Evolutionary conservation across 2,113 vertebrate species (phyloP).

Genomic region (Microtus richardsoni): DNA sequence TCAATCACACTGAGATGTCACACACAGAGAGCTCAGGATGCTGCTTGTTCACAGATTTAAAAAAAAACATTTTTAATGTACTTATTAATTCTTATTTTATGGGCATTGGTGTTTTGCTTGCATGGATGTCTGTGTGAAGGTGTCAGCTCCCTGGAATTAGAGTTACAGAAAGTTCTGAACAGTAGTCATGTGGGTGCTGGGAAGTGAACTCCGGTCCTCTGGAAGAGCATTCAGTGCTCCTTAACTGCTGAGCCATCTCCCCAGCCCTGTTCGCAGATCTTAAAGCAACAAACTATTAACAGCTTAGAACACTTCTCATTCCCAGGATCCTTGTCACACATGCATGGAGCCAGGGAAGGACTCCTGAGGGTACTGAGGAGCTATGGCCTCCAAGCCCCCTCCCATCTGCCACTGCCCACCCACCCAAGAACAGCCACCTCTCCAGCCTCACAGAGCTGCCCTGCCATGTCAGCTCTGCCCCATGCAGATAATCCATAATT

Average conservation of each 20-base stretch:
- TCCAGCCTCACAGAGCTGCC: neutral
- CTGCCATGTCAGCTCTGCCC: accelerated
- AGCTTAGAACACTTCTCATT: conserved; percentile 8
- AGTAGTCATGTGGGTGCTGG: no score
- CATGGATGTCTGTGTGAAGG: no score
- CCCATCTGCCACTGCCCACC: neutral
- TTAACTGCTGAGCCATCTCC: no score
- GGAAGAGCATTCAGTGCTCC: no score
- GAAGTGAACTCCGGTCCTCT: no score
- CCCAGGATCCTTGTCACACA: neutral
- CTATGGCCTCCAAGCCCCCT: neutral
- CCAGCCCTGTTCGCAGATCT: neutral
- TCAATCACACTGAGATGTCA: neutral
- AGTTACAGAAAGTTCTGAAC: no score
- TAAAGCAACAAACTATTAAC: conserved; percentile 45
- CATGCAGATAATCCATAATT: neutral
- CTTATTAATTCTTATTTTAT: no score
- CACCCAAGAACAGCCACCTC: neutral
- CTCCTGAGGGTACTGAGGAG: neutral
- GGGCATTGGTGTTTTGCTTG: no score
- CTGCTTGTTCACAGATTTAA: neutral
- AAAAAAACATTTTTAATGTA: no score
- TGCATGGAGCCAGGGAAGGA: neutral
- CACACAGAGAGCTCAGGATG: neutral
- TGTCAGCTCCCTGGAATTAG: no score